Evolutionary conservation across 2,888 invertebrate genomes (phyloP).

Genomic region (Dascillus cervinus): DNA sequence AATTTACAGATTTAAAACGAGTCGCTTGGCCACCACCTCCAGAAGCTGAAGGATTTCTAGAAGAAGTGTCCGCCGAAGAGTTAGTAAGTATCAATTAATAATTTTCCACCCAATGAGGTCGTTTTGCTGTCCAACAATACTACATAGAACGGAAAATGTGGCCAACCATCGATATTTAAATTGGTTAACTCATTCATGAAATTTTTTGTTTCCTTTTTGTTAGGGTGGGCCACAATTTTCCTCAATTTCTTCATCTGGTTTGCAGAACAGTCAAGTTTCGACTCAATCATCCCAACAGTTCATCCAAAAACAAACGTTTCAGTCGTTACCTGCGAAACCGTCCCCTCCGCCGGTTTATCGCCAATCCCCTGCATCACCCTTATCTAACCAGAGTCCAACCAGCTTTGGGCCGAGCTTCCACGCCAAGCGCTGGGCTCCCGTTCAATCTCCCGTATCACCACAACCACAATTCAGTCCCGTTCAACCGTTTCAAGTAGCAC

Average conservation of each 20-base stretch:
- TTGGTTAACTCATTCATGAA: too few species aligned
- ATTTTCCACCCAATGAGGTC: too few species aligned
- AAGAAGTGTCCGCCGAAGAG: constrained; percentile 36
- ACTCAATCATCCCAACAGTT: constrained; percentile 7
- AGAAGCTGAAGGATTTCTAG: constrained; percentile 49
- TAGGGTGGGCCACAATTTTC: constrained; percentile 38
- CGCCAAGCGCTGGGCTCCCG: constrained; percentile 43
- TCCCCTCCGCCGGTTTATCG: too few species aligned
- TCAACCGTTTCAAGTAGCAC: constrained; percentile 23
- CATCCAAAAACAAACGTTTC: constrained; percentile 7
- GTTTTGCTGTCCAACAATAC: too few species aligned
- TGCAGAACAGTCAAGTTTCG: constrained; percentile 20
- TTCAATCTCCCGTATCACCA: constrained; percentile 41
- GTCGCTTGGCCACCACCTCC: constrained; percentile 80
- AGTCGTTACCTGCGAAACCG: too few species aligned
- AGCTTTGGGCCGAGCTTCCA: constrained; percentile 33
- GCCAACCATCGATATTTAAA: too few species aligned
- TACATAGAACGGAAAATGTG: neutral
- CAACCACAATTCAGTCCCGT: constrained; percentile 35
- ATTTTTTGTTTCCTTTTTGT: constrained; percentile 23
- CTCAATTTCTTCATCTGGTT: constrained; percentile 31
- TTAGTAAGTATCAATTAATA: constrained; percentile 7
- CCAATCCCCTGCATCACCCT: constrained; percentile 25
- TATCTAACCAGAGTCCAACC: constrained; percentile 26
- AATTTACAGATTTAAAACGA: constrained; percentile 79